Percentiles rank a stretch among this genome's conserved stretches.
phyloP scores from a whole-genome alignment of 2,888 invertebrate genomes.

The Clepsis dumicolana region DNA sequence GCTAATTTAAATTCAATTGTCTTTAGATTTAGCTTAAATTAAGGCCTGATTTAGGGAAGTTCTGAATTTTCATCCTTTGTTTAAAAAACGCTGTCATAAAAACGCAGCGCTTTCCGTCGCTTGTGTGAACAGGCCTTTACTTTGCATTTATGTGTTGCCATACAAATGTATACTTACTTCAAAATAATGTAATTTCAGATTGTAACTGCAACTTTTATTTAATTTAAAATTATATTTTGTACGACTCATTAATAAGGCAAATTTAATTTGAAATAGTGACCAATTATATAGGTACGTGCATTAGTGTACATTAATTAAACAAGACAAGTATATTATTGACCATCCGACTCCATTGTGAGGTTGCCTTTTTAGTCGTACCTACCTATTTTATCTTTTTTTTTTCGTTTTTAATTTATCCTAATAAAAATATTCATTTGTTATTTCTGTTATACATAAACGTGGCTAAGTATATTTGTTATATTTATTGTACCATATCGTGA shows the following conservation, averaged over 20 bases:
- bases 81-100: constrained; percentile 6
- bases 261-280: too few relatives aligned
- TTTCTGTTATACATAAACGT: constrained; percentile 15
- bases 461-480: constrained; percentile 1
- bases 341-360: too few relatives aligned
- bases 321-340: too few relatives aligned
- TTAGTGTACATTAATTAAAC: too few relatives aligned
- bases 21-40: constrained; percentile 33
- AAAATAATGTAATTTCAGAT: constrained; percentile 11
- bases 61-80: constrained; percentile 16
- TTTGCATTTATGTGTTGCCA: constrained; percentile 58
- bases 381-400: neutral
- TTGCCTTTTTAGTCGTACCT: too few relatives aligned
- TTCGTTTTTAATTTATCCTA: neutral
- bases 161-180: constrained; percentile 43
- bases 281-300: neutral
- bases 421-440: neutral
- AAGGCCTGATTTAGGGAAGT: constrained; percentile 22
- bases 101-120: constrained; percentile 31
- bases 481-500: neutral
- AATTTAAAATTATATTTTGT: neutral
- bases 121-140: constrained; percentile 44
- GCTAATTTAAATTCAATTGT: constrained; percentile 36
- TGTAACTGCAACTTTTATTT: neutral
- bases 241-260: neutral